Evolutionary conservation across 2,888 invertebrate species (phyloP).

Genomic region (Vanessa cardui): DNA sequence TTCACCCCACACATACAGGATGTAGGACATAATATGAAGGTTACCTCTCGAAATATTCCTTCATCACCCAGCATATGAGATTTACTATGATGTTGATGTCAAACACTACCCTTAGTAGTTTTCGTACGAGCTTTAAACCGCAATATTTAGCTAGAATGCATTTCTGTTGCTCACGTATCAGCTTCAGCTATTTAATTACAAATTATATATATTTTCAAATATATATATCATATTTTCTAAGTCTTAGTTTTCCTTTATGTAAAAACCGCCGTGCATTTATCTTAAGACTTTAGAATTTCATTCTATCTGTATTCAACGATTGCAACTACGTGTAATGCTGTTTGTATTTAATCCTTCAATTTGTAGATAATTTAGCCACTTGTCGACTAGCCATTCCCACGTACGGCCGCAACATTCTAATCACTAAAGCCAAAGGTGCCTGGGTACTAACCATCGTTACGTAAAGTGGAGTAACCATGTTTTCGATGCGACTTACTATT

Average conservation of each 20-base stretch:
- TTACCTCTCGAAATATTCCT: no score
- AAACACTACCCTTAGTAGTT: no score
- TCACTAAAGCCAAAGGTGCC: conserved; percentile 43
- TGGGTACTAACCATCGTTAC: conserved; percentile 14
- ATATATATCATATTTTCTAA: no score
- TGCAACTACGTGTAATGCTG: conserved; percentile 14
- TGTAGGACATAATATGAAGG: no score
- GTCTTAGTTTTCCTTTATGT: neutral
- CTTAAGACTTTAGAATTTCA: neutral
- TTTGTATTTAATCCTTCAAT: conserved; percentile 48
- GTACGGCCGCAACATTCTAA: conserved; percentile 41
- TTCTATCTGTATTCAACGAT: conserved; percentile 25
- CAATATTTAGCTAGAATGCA: no score
- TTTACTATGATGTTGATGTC: no score
- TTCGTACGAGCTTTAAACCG: no score
- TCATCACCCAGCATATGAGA: no score
- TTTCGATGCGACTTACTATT: neutral
- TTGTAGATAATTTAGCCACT: conserved; percentile 57
- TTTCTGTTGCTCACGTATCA: no score
- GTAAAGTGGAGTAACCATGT: conserved; percentile 2
- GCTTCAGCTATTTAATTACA: no score
- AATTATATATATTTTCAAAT: no score
- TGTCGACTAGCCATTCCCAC: conserved; percentile 48
- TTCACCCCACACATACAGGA: no score
- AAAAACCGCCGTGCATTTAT: neutral